Evolutionary conservation across 1,140 invertebrate species (phyloP).

Genomic region (Ditylenchus dipsaci): DNA sequence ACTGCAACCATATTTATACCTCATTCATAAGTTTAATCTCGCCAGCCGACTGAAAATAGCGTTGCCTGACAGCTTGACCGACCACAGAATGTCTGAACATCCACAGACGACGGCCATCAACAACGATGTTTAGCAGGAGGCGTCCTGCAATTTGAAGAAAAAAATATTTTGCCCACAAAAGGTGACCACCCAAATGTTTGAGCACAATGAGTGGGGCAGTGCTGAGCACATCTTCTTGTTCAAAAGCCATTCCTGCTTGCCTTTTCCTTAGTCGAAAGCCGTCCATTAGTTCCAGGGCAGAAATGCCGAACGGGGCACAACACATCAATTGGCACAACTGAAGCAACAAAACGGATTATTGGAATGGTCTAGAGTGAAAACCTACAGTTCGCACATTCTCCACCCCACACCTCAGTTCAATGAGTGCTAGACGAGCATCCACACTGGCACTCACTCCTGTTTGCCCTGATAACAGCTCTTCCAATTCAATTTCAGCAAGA

Average conservation of each 20-base stretch:
- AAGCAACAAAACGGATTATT: no score
- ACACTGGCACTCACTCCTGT: slow-evolving; percentile 13
- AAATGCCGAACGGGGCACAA: slow-evolving; percentile 35
- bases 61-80: neutral
- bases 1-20: no score
- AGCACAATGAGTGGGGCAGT: slow-evolving; percentile 33
- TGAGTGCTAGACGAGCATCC: slow-evolving; percentile 22
- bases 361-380: no score
- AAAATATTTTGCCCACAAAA: neutral
- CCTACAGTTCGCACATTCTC: slow-evolving; percentile 32
- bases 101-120: neutral
- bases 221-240: slow-evolving; percentile 38
- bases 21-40: slow-evolving; percentile 2
- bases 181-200: slow-evolving; percentile 2
- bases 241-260: slow-evolving; percentile 34
- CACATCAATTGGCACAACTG: slow-evolving; percentile 35
- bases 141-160: neutral
- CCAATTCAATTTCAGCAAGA: slow-evolving; percentile 25
- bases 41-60: slow-evolving; percentile 5
- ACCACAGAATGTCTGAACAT: neutral
- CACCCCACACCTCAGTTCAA: slow-evolving; percentile 32
- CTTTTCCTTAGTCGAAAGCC: slow-evolving; percentile 36
- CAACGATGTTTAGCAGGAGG: neutral
- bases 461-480: slow-evolving; percentile 34
- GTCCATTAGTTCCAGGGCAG: slow-evolving; percentile 32